Evolutionary conservation across 2,113 vertebrate genomes (phyloP).

Genomic region (Lanius collurio): DNA sequence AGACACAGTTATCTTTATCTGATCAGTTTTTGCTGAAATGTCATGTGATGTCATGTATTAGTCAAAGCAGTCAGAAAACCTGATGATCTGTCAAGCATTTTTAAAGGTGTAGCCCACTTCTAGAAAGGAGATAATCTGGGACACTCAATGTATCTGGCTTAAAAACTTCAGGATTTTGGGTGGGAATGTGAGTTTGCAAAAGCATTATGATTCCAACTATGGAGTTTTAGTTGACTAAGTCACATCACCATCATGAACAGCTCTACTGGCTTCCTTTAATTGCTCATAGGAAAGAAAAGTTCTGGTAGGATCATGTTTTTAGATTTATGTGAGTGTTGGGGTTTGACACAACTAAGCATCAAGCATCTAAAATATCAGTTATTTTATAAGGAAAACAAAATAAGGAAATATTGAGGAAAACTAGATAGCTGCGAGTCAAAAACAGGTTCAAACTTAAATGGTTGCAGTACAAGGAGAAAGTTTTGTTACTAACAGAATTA

Average conservation of each 20-base stretch:
- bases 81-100: neutral
- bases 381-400: no score
- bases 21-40: slow-evolving; percentile 12
- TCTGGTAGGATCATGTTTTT: neutral
- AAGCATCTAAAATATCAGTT: no score
- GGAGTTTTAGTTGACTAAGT: neutral
- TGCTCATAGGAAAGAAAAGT: neutral
- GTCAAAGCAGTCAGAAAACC: neutral
- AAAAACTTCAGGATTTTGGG: neutral
- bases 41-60: neutral
- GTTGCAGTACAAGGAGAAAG: no score
- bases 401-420: no score
- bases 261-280: neutral
- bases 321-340: neutral
- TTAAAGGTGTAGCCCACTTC: neutral
- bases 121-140: neutral
- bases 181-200: neutral
- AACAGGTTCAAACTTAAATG: no score
- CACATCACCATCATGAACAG: neutral
- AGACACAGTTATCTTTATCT: neutral
- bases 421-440: no score
- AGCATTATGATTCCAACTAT: neutral
- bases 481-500: no score
- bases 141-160: neutral
- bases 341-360: no score